phyloP scores from a whole-genome alignment of 2,888 invertebrate genomes.

The Nymphalis c-album region DNA sequence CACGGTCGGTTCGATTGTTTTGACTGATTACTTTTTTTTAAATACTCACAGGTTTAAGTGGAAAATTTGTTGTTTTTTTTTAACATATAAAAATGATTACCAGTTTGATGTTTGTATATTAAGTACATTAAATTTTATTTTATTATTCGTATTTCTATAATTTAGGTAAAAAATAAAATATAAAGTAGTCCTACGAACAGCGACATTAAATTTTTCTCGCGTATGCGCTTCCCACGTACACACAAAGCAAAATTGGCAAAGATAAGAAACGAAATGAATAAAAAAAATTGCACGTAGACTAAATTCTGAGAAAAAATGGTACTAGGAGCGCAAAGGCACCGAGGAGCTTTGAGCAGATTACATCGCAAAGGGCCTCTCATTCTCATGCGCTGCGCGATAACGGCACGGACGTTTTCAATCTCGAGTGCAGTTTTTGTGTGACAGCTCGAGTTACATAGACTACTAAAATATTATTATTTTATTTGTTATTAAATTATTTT shows the following conservation, averaged over 20 bases:
- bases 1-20: conserved; percentile 33
- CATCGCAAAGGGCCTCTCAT: conserved; percentile 62
- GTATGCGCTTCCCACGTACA: conserved; percentile 36
- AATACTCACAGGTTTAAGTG: conserved; percentile 9
- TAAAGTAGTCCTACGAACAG: no score
- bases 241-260: conserved; percentile 38
- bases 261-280: conserved; percentile 27
- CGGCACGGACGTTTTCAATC: conserved; percentile 52
- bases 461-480: conserved; percentile 4
- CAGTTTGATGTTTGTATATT: neutral
- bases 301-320: conserved; percentile 48
- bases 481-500: neutral
- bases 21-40: conserved; percentile 40
- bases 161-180: neutral
- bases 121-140: neutral
- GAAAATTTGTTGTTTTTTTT: conserved; percentile 1
- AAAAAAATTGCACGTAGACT: conserved; percentile 35
- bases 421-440: conserved; percentile 46
- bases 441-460: conserved; percentile 23
- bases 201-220: neutral
- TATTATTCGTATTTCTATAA: neutral
- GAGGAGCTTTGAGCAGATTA: conserved; percentile 60
- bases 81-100: neutral
- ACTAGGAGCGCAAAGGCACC: conserved; percentile 52
- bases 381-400: conserved; percentile 58